A percentile compares a stretch with the other conserved stretches of the same genome.
These are phyloP conservation scores for Butorides virescens DNA, from an alignment of 2,113 vertebrate species.

Conservation along the genomic window DNA sequence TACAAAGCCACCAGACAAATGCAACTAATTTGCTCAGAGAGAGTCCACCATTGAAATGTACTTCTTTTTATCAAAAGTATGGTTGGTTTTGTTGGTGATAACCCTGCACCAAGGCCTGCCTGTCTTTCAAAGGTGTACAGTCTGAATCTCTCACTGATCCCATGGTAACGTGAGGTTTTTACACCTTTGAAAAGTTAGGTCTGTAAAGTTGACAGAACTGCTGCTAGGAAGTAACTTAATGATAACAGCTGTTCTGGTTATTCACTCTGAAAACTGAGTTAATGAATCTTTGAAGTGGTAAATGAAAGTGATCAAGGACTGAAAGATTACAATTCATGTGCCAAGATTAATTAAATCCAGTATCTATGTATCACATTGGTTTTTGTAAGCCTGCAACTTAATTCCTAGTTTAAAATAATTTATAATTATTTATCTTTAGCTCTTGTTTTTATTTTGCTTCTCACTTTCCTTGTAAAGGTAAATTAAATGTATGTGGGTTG, in stretches of 20 bases:
- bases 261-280: constrained; percentile 40
- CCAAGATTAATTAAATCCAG: constrained; percentile 28
- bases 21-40: background rate
- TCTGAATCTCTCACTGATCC: background rate
- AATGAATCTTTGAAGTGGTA: constrained; percentile 44
- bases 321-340: constrained; percentile 20
- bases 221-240: constrained; percentile 5
- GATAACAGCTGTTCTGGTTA: constrained; percentile 44
- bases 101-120: background rate
- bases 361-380: background rate
- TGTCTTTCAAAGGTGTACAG: background rate
- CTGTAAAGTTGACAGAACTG: background rate
- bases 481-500: background rate
- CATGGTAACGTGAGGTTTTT: background rate
- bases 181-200: background rate
- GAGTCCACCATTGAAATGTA: background rate
- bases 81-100: background rate
- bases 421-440: background rate
- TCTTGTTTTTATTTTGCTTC: constrained; percentile 12
- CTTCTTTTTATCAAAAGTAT: background rate
- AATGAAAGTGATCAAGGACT: constrained; percentile 31
- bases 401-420: background rate
- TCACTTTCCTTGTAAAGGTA: background rate
- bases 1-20: background rate
- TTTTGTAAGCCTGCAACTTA: background rate